Conservation (phyloP, 2,888 invertebrate species). For the Drepanosiphum platanoidis region DNA sequence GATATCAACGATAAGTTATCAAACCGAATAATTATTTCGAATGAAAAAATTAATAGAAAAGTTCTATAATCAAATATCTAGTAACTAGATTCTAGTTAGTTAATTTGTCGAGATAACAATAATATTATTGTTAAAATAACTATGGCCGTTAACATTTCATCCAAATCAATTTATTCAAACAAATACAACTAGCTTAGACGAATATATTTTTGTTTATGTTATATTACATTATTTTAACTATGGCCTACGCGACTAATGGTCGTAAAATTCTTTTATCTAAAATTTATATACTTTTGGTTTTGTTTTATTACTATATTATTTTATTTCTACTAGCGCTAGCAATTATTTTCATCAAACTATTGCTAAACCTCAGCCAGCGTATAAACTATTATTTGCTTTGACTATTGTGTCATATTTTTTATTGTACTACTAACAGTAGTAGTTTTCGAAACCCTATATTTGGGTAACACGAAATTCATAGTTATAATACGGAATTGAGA, state of each 20-base stretch:
- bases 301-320: background rate
- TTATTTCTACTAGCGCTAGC: background rate
- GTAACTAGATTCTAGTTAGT: too few species aligned
- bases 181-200: too few species aligned
- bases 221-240: background rate
- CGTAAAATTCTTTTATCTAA: background rate
- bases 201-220: slow-evolving; percentile 27
- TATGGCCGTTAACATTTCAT: too few species aligned
- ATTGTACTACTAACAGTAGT: slow-evolving; percentile 21
- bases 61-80: too few species aligned
- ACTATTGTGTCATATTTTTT: slow-evolving; percentile 37
- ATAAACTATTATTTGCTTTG: slow-evolving; percentile 4
- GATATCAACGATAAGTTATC: too few species aligned
- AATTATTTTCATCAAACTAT: slow-evolving; percentile 1
- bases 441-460: slow-evolving; percentile 43
- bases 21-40: too few species aligned
- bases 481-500: slow-evolving; percentile 28
- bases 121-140: too few species aligned
- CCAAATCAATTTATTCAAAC: too few species aligned
- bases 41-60: too few species aligned
- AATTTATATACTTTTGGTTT: background rate
- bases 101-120: too few species aligned
- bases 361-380: background rate
- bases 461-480: slow-evolving; percentile 36
- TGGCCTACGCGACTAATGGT: background rate